Evolutionary conservation across 2,888 invertebrate species (phyloP).

Genomic region (Cantharis nigra): DNA sequence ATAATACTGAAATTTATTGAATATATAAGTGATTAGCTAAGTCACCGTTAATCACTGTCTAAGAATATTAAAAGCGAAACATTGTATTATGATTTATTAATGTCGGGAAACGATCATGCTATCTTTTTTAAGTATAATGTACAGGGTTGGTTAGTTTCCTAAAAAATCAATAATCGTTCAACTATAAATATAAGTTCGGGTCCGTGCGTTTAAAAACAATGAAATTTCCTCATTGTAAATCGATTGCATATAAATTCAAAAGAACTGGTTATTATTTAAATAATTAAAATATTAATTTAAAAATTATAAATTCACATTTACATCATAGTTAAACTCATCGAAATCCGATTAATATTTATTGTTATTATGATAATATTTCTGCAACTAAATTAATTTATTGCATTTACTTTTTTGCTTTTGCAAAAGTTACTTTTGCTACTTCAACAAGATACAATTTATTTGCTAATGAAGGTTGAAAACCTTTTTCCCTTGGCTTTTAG

Average conservation of each 20-base stretch:
- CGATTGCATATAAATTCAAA: background rate
- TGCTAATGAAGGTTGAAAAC: no score
- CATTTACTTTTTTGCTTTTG: no score
- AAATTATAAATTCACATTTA: no score
- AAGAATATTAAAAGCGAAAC: constrained; percentile 1
- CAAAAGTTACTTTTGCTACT: no score
- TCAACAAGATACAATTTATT: no score
- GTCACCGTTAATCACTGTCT: constrained; percentile 3
- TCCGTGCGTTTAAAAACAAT: background rate
- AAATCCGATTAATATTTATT: no score
- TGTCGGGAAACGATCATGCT: background rate
- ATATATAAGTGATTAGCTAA: background rate
- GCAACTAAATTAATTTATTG: no score
- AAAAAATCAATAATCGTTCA: background rate
- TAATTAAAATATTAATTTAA: no score
- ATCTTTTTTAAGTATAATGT: background rate
- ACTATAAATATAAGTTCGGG: background rate
- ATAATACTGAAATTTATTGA: background rate
- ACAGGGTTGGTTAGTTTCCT: background rate
- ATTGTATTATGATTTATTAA: background rate
- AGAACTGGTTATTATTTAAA: background rate
- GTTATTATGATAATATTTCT: no score
- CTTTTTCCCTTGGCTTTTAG: no score
- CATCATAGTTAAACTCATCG: no score
- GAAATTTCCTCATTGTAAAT: background rate